Base-by-base conservation (phyloP, 2,888 invertebrate genomes). In the Iselma pallidipennis region DNA sequence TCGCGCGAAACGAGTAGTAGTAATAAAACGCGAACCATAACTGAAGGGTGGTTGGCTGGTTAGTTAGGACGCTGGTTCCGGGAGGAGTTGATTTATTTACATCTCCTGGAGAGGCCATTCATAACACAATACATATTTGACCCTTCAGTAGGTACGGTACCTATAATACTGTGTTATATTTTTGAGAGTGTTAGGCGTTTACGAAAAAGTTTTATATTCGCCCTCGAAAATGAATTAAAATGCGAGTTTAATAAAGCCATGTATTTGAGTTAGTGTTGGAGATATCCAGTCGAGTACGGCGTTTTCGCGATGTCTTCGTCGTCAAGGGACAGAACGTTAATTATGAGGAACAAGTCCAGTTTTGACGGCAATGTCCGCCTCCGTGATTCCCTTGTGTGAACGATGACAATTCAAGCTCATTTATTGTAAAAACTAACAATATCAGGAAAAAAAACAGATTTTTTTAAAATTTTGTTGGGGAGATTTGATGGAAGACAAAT, bases 311-410 rank as follows among this genome's bases (percentile, higher is more conserved):
- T 74, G 74, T 73, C 73, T 74, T 74, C 74, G 59, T 72, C 74
- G 62, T 66, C 69, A 75, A 74, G 83, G 85, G 86, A 86, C 81
- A 70, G 76, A 74, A 82, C 81, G 85, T 87, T 87, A 87, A 87
- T 87, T 87, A 87, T 80, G 82, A 85, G 85, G 83, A 84, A 86
- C 86, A 86, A 86, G 86, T 84, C 84, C 79, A 71, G 76, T 71
- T 73, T 71, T 74, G 77, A 78, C 76, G 76, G 69, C 56, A 71
- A 74, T 69, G 76, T 76, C 77, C 76, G 42, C 42, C 7, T 21
- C 42, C 16, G 42, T 42, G 42, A 42, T 42, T 42, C 42, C 42
- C 42, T 21, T 42, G 42, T 42, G 42, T 42, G 21, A 12, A 16
- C 19, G 21, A 42, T 42, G 19, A 42, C 42, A 42, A 42, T 42